Base-by-base conservation (phyloP, 2,113 vertebrate genomes). In the Gracilinanus agilis region DNA sequence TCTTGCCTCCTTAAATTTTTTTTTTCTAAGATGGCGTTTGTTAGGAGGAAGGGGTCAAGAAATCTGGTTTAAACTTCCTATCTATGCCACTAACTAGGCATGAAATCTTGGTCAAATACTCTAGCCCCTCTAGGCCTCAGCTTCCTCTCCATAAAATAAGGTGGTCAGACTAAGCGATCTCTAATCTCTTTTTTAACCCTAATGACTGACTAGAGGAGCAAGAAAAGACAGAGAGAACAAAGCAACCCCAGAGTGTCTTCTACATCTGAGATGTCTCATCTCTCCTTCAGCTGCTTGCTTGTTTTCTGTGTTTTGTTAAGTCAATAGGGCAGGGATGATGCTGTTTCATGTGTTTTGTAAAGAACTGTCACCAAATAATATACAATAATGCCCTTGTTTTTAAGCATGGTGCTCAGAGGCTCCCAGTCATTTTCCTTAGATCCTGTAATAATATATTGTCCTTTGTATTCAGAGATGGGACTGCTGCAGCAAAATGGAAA, bases 1-100 rank as follows among this genome's bases (percentile, higher is more conserved):
- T 90, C n/a, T 96, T 89, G 40, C 91, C 54, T 88, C 53, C 61
- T 92, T 88, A 94, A 89, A 55, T 75, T 89, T n/a, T 49, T 49
- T 92, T 90, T 92, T 90, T 27, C 49, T 53, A 90, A 90, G 27
- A 29, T 40, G 49, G 24, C 53, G 5, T 53, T 90, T n/a, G 21
- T 2, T 7, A 53, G 1, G 27, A 44, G 44, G 4, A 90, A 83
- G n/a, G 67, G 67, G 34, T 40, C n/a, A 83, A 83, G 19, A 40
- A 9, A 7, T 75, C 61, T 75, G n/a, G n/a, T 9, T 83, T 83
- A 83, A 40, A 83, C 21, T 40, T 40, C 67, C 19, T 34, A 83
- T 16, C 16, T 83, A 16, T 21, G n/a, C 67, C 67, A 83, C 67
- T 83, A 40, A 19, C n/a, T 23, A 83, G 67, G 16, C 23, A n/a